A percentile compares a stretch with the other conserved stretches of the same genome.
These are phyloP conservation scores for Datnioides undecimradiatus DNA, from an alignment of 2,113 vertebrate species.

Conservation along the genomic window DNA sequence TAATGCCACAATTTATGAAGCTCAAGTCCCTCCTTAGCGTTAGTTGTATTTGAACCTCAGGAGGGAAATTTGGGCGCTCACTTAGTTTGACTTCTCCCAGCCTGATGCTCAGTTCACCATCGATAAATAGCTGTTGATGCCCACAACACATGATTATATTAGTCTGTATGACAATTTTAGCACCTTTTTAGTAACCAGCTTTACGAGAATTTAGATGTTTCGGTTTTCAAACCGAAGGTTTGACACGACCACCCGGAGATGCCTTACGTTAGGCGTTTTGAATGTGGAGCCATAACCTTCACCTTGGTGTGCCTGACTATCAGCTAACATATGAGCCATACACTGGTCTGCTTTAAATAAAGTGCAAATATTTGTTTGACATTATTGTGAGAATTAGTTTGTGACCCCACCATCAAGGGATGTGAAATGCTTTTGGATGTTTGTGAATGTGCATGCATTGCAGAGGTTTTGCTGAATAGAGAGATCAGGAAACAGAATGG, in stretches of 20 bases:
- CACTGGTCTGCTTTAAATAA: slow-evolving; percentile 21
- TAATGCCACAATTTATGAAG: background rate
- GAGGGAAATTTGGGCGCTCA: slow-evolving; percentile 86
- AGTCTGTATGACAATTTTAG: background rate
- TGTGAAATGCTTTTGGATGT: slow-evolving; percentile 48
- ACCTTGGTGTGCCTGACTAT: background rate
- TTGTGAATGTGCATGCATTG: background rate
- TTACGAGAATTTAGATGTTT: background rate
- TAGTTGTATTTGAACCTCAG: slow-evolving; percentile 38
- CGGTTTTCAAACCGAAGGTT: background rate
- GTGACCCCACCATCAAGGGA: slow-evolving; percentile 1
- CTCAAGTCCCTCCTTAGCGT: background rate
- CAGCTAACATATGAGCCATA: background rate
- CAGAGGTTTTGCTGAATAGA: background rate
- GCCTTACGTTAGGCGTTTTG: slow-evolving; percentile 39
- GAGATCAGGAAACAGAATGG: background rate
- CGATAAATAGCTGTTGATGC: background rate
- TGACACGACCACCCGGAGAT: slow-evolving; percentile 16
- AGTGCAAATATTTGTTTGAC: slow-evolving; percentile 53
- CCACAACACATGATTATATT: no score
- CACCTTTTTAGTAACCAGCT: fast-evolving
- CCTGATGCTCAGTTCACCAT: background rate
- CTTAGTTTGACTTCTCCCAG: slow-evolving; percentile 26
- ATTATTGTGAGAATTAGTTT: slow-evolving; percentile 51
- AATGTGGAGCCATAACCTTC: slow-evolving; percentile 36